Conservation (phyloP, 2,113 vertebrate species). For the Gulo gulo region DNA sequence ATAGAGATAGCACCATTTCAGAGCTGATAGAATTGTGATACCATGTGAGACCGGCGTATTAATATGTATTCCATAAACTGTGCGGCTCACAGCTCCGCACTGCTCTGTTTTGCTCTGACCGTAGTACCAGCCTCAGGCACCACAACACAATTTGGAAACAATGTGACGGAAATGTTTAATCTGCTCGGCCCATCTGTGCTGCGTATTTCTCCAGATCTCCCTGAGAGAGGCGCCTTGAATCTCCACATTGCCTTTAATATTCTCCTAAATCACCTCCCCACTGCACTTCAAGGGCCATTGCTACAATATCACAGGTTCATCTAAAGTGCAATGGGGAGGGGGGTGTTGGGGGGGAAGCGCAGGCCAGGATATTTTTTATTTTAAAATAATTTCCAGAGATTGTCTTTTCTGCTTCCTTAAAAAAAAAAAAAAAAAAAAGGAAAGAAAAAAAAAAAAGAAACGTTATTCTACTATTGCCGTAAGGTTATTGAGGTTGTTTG, state of each 20-base stretch:
- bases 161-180: constrained; percentile 96
- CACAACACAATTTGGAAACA: constrained; percentile 90
- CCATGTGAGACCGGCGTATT: constrained; percentile 76
- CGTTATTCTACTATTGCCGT: constrained; percentile 75
- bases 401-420: constrained; percentile 73
- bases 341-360: constrained; percentile 34
- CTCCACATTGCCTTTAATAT: constrained; percentile 96
- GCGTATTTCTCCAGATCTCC: constrained; percentile 92
- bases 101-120: constrained; percentile 85
- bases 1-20: constrained; percentile 44
- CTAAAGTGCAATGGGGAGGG: constrained; percentile 89
- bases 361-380: constrained; percentile 81
- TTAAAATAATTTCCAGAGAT: constrained; percentile 81
- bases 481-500: constrained; percentile 76
- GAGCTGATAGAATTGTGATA: constrained; percentile 73
- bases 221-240: constrained; percentile 94
- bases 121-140: constrained; percentile 87
- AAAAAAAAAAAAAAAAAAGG: constrained; percentile 34
- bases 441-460: neutral
- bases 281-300: constrained; percentile 88
- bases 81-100: constrained; percentile 69
- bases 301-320: constrained; percentile 92
- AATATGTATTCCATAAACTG: constrained; percentile 82
- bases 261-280: constrained; percentile 92
- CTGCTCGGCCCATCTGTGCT: constrained; percentile 95